Conservation (phyloP, 1,140 invertebrate genomes). For the Euwallacea fornicatus region DNA sequence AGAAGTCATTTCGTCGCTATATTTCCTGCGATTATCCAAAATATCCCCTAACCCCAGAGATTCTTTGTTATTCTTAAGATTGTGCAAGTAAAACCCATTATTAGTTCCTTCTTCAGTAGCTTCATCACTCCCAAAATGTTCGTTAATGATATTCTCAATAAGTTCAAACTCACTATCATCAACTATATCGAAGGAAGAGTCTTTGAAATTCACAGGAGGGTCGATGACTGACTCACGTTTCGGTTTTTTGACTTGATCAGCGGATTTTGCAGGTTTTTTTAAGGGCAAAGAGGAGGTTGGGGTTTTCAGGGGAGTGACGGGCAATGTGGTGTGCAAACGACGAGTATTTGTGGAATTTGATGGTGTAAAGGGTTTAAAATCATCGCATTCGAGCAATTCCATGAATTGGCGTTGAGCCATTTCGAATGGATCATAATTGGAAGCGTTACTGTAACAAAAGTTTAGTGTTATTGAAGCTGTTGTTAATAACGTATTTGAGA, state of each 20-base stretch:
- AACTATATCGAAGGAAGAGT: slow-evolving; percentile 38
- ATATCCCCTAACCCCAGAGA: slow-evolving; percentile 15
- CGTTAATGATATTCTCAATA: slow-evolving; percentile 49
- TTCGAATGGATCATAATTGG: slow-evolving; percentile 66
- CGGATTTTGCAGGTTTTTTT: slow-evolving; percentile 39
- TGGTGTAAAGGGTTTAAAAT: slow-evolving; percentile 43
- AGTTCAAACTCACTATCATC: slow-evolving; percentile 50
- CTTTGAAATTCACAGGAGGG: slow-evolving; percentile 55
- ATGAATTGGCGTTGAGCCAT: slow-evolving; percentile 70
- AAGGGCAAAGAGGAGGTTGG: slow-evolving; percentile 30
- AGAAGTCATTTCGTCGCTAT: slow-evolving; percentile 44
- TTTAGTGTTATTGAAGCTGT: too few relatives aligned
- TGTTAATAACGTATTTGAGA: too few relatives aligned
- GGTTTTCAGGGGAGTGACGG: slow-evolving; percentile 26
- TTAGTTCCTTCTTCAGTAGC: slow-evolving; percentile 10
- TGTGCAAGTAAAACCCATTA: slow-evolving; percentile 37
- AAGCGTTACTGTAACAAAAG: slow-evolving; percentile 34
- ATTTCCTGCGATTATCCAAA: slow-evolving; percentile 38
- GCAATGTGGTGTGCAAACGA: slow-evolving; percentile 20
- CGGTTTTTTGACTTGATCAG: slow-evolving; percentile 25
- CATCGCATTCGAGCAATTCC: slow-evolving; percentile 61
- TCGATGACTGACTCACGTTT: slow-evolving; percentile 54
- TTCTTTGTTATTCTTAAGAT: slow-evolving; percentile 22
- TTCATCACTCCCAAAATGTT: slow-evolving; percentile 37
- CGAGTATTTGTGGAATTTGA: slow-evolving; percentile 25